Conservation (phyloP, 2,113 vertebrate genomes). For the Lophius piscatorius region DNA sequence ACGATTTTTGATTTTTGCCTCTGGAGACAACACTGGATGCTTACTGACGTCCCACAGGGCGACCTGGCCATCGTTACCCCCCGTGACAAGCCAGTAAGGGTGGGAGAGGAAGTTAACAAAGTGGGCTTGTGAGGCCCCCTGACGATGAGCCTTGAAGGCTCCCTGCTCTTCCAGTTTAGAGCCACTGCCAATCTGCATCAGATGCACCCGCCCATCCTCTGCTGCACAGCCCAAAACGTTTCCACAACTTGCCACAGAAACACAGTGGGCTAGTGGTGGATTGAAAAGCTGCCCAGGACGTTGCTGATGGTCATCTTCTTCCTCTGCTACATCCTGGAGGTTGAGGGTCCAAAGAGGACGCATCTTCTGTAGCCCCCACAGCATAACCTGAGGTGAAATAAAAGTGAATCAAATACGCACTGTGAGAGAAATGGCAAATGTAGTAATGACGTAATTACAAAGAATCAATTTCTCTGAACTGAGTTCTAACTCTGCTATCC, state of each 20-base stretch:
- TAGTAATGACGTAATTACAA: too few relatives aligned
- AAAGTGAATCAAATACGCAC: not conserved
- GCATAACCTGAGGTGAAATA: slow-evolving; percentile 82
- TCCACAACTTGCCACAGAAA: slow-evolving; percentile 87
- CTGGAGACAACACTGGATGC: slow-evolving; percentile 73
- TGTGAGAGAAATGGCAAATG: not conserved
- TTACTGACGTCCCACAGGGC: slow-evolving; percentile 88
- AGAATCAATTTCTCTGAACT: not conserved
- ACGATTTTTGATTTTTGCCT: slow-evolving; percentile 64
- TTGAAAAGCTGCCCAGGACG: slow-evolving; percentile 87
- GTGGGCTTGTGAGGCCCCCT: slow-evolving; percentile 90
- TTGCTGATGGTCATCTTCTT: slow-evolving; percentile 68
- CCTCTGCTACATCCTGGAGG: slow-evolving; percentile 85
- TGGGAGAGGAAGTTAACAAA: slow-evolving; percentile 85
- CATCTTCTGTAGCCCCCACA: slow-evolving; percentile 94
- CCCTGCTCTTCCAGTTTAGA: slow-evolving; percentile 84
- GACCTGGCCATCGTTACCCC: slow-evolving; percentile 92
- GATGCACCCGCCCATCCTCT: slow-evolving; percentile 89
- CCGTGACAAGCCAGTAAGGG: slow-evolving; percentile 85
- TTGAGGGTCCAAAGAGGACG: slow-evolving; percentile 89
- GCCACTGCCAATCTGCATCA: slow-evolving; percentile 85
- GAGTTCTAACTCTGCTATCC: not conserved
- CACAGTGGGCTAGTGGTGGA: slow-evolving; percentile 89
- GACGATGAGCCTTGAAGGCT: slow-evolving; percentile 84
- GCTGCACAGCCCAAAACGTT: slow-evolving; percentile 89